Percentiles rank a stretch among this genome's conserved stretches.
Evolutionary conservation across 2,113 vertebrate species (phyloP).

Genomic region (Himantopus leucocephalus): DNA sequence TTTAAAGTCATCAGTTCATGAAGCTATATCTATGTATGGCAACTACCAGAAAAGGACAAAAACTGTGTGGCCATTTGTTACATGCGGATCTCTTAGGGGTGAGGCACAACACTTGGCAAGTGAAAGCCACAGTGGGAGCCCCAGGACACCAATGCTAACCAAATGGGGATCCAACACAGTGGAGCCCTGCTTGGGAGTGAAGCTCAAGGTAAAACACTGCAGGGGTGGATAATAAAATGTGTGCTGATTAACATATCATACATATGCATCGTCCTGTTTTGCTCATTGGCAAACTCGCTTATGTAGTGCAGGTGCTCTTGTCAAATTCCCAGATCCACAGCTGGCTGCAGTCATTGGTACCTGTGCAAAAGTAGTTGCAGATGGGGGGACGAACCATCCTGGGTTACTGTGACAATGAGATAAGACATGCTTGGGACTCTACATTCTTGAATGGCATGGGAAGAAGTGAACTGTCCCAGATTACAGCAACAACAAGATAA

Average conservation of each 20-base stretch:
- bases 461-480: neutral
- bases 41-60: neutral
- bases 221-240: too few relatives aligned
- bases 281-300: too few relatives aligned
- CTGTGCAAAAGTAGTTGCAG: too few relatives aligned
- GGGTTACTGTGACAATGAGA: neutral
- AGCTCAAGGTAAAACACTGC: neutral
- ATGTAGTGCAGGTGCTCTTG: neutral
- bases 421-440: neutral
- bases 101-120: neutral
- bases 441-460: neutral
- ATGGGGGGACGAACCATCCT: too few relatives aligned
- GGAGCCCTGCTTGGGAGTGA: too few relatives aligned
- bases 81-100: accelerated
- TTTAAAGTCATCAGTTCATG: neutral
- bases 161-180: too few relatives aligned
- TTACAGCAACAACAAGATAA: neutral
- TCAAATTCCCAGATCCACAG: neutral
- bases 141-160: too few relatives aligned
- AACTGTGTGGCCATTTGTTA: neutral
- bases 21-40: neutral
- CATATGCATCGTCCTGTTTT: too few relatives aligned
- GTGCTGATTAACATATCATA: neutral
- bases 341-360: accelerated
- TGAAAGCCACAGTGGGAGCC: neutral